Base-by-base conservation (phyloP, 2,888 invertebrate species). In the Tipula helvola region DNA sequence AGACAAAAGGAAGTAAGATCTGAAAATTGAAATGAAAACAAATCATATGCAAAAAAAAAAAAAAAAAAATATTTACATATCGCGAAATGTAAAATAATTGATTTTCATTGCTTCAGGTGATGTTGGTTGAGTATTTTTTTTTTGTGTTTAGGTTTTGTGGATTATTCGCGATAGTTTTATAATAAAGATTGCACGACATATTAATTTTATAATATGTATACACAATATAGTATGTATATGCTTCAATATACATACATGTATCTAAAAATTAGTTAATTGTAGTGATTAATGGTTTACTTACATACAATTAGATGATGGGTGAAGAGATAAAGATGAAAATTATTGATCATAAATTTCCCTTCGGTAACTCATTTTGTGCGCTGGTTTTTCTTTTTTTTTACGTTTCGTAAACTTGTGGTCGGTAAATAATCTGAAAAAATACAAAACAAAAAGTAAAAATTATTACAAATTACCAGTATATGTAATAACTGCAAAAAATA, bases 51-150 rank as follows among this genome's bases (percentile, higher is more conserved):
- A 18, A 52, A 16, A 28, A 28, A 28, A 28, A 28, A 28, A 28
- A 28, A 57, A 57, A 57, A 71, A 71, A 71, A 28, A 71, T 71
- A 71, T 71, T 71, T 71, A 71, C 71, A 71, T 71, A 71, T 71
- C 71, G 71, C 71, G 10, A 71, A 71, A 71, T 28, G 71, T 71
- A 71, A 71, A 71, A 71, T 71, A 71, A 71, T 71, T 71, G 71
- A 71, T 71, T 71, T 71, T 71, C 71, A 71, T 71, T 71, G 71
- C 71, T 71, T 71, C 71, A 71, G 71, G 71, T 71, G 71, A 71
- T 71, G 71, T 71, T 71, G 28, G 28, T 71, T 71, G 28, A 71
- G 57, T 18, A 5, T 28, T 28, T 28, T 52, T 16, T 16, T 16
- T 71, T 71, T 71, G 10, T 71, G 71, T 71, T 71, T 28, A 57